Evolutionary conservation across 2,888 invertebrate genomes (phyloP).

Genomic region (Sphecodes monilicornis): DNA sequence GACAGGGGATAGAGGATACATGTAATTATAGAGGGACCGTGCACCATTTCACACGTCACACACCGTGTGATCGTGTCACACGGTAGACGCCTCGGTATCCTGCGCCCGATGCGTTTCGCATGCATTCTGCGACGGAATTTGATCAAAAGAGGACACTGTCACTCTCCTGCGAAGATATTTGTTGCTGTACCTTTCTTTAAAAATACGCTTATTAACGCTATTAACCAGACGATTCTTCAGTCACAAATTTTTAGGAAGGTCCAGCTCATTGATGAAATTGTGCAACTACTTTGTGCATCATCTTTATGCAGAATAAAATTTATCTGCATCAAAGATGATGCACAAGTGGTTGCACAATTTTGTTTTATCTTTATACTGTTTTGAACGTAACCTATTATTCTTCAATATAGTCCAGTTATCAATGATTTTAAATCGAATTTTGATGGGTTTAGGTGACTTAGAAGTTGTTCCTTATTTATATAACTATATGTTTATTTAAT

Average conservation of each 20-base stretch:
- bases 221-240: background rate
- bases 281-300: background rate
- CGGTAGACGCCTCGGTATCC: slow-evolving; percentile 79
- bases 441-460: too few species aligned
- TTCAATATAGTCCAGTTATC: too few species aligned
- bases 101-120: slow-evolving; percentile 48
- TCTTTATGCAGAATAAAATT: background rate
- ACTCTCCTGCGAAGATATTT: background rate
- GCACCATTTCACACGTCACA: slow-evolving; percentile 83
- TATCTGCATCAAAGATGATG: too few species aligned
- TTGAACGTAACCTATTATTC: too few species aligned
- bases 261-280: background rate
- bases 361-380: too few species aligned
- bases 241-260: too few species aligned
- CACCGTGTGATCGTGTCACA: slow-evolving; percentile 81
- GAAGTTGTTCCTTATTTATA: too few species aligned
- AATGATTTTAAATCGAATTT: too few species aligned
- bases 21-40: slow-evolving; percentile 80
- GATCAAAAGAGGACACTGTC: slow-evolving; percentile 59
- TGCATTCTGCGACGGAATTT: slow-evolving; percentile 69
- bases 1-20: slow-evolving; percentile 79
- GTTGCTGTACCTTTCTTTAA: background rate
- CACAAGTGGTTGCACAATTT: too few species aligned
- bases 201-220: background rate
- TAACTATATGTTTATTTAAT: too few species aligned